Conservation (phyloP, 2,888 invertebrate genomes). For the Caenorhabditis uteleia region DNA sequence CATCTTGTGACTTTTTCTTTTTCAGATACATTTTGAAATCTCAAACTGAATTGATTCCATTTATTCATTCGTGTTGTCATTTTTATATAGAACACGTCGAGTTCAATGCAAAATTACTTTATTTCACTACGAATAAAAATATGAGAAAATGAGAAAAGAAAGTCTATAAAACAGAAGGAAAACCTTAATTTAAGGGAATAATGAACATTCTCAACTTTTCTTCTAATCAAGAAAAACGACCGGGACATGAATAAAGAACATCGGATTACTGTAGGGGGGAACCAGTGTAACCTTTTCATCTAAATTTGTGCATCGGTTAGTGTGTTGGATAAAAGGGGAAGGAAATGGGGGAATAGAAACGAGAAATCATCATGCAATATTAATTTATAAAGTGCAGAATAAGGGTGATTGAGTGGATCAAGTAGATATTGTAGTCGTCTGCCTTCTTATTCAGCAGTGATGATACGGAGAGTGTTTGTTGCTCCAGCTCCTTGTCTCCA, state of each 20-base stretch:
- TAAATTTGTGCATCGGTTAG: neutral
- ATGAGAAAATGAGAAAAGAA: slow-evolving; percentile 3
- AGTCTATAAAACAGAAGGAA: slow-evolving; percentile 1
- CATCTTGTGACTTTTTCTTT: too few species aligned
- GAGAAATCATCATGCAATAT: slow-evolving; percentile 1
- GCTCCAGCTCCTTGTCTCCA: slow-evolving; percentile 77
- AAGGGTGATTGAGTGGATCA: too few species aligned
- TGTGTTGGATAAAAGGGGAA: neutral
- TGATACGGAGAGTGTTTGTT: slow-evolving; percentile 72
- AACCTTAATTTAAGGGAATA: slow-evolving; percentile 25
- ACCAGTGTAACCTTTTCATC: neutral
- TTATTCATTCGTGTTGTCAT: slow-evolving; percentile 19
- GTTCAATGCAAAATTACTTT: slow-evolving; percentile 2
- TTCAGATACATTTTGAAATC: too few species aligned
- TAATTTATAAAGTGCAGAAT: slow-evolving; percentile 9
- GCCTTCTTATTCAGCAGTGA: slow-evolving; percentile 64
- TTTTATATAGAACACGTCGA: slow-evolving; percentile 8
- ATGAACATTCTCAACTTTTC: neutral
- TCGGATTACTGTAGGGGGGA: neutral
- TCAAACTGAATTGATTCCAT: too few species aligned
- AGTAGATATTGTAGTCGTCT: too few species aligned
- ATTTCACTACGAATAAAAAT: too few species aligned
- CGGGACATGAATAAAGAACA: slow-evolving; percentile 1
- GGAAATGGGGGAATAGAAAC: neutral
- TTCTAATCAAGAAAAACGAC: neutral